Conservation (phyloP, 2,888 invertebrate genomes). For the Chorisops tibialis region DNA sequence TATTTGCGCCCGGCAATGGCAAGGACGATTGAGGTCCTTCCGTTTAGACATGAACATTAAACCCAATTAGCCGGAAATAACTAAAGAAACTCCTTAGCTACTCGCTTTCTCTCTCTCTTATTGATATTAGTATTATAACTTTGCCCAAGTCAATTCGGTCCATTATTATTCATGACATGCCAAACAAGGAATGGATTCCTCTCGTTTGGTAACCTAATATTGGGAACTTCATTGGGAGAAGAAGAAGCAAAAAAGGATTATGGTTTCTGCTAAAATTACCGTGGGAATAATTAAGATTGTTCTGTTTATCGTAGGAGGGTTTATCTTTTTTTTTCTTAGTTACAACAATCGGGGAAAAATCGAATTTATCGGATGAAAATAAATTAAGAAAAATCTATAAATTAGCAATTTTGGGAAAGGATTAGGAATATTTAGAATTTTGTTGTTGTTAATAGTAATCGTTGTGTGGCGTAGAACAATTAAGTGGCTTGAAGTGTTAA, state of each 20-base stretch:
- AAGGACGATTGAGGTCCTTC: background rate
- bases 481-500: no score
- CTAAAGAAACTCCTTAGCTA: conserved; percentile 8
- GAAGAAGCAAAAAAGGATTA: conserved; percentile 14
- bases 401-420: no score
- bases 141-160: background rate
- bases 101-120: background rate
- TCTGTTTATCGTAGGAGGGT: no score
- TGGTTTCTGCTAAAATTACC: conserved; percentile 17
- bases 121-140: conserved; percentile 6
- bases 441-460: no score
- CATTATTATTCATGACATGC: conserved; percentile 18
- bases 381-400: no score
- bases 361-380: no score
- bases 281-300: conserved; percentile 18
- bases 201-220: background rate
- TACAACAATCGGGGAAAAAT: no score
- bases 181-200: background rate
- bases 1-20: background rate
- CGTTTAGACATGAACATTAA: conserved; percentile 17
- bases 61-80: conserved; percentile 22
- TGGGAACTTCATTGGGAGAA: background rate
- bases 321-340: no score
- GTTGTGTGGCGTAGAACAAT: no score
- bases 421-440: no score